Evolutionary conservation across 2,113 vertebrate genomes (phyloP).

Genomic region (Sorex fumeus): DNA sequence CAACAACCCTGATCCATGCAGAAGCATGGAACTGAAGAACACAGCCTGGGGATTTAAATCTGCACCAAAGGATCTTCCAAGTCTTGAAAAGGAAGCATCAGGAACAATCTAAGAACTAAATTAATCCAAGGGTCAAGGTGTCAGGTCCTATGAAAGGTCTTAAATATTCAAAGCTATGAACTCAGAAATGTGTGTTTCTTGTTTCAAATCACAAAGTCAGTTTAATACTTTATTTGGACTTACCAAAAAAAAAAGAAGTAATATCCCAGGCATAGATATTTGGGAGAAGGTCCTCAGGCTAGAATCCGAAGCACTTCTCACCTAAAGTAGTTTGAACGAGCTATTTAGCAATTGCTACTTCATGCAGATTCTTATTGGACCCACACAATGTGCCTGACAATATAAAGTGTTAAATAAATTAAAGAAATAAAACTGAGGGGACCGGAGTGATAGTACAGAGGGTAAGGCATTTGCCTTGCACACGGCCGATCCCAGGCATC

Average conservation of each 20-base stretch:
- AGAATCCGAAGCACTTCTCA: background rate
- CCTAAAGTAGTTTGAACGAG: background rate
- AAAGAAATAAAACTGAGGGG: constrained; percentile 21
- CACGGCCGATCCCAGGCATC: too few species aligned
- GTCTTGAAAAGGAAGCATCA: background rate
- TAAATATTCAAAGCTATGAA: background rate
- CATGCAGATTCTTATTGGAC: background rate
- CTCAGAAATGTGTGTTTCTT: background rate
- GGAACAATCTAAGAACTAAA: constrained; percentile 28
- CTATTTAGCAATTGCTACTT: background rate
- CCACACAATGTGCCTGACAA: background rate
- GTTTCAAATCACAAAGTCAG: background rate
- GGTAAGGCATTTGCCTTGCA: too few species aligned
- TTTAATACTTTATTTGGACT: constrained; percentile 15
- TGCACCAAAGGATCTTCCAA: background rate
- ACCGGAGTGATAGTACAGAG: too few species aligned
- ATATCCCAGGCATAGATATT: background rate
- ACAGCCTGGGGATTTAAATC: background rate
- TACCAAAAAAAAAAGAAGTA: constrained; percentile 43
- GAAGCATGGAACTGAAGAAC: background rate
- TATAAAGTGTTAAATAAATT: constrained; percentile 18
- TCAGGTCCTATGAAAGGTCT: background rate
- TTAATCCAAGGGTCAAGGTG: background rate
- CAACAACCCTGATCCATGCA: background rate
- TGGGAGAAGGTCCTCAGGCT: background rate